Evolutionary conservation across 37 sponge, comb jelly and placozoan genomes (phyloP).

Genomic region (Crambe crambe): DNA sequence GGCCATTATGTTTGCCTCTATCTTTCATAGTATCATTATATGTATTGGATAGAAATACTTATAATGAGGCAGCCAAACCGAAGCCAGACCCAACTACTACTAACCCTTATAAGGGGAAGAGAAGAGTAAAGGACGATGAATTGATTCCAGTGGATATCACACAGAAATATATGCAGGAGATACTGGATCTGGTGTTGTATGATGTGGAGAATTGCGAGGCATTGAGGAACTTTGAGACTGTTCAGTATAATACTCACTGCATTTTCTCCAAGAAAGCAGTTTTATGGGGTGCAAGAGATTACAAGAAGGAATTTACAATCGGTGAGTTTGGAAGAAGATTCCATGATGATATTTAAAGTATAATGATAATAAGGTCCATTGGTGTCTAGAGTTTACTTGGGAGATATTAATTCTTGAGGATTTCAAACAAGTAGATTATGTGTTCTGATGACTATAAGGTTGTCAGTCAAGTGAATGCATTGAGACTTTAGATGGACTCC

Average conservation of each 20-base stretch:
- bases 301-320: slow-evolving; percentile 41
- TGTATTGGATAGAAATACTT: slow-evolving; percentile 46
- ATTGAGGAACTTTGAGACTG: slow-evolving; percentile 63
- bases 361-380: neutral
- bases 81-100: neutral
- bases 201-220: slow-evolving; percentile 63
- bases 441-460: no score
- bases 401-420: no score
- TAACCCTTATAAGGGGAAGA: slow-evolving; percentile 51
- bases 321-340: slow-evolving; percentile 3
- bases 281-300: slow-evolving; percentile 77
- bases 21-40: slow-evolving; percentile 71
- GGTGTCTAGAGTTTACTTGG: no score
- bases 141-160: slow-evolving; percentile 27
- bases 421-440: no score
- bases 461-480: no score
- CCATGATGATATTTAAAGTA: neutral
- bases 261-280: slow-evolving; percentile 70
- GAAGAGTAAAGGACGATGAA: slow-evolving; percentile 36
- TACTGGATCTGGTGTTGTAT: slow-evolving; percentile 65
- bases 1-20: no score
- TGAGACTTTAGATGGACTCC: no score
- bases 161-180: slow-evolving; percentile 40
- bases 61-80: neutral
- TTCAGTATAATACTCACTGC: slow-evolving; percentile 76